A percentile compares a stretch with the other conserved stretches of the same genome.
Evolutionary conservation across 2,113 vertebrate genomes (phyloP).

Genomic region (Helogale parvula): DNA sequence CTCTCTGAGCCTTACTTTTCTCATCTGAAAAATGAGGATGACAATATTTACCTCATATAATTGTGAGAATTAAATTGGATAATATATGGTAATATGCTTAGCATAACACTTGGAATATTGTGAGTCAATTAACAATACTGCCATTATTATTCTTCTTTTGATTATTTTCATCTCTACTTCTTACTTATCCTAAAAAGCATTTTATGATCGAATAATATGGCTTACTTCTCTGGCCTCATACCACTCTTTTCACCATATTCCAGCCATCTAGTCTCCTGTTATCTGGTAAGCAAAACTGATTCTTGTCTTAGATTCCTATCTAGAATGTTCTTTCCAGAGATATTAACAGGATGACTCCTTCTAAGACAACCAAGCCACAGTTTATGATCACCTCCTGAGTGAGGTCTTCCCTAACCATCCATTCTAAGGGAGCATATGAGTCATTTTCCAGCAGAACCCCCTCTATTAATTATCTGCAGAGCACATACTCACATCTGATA

Average conservation of each 20-base stretch:
- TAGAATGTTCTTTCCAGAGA: background rate
- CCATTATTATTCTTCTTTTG: background rate
- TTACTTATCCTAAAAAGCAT: background rate
- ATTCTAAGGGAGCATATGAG: background rate
- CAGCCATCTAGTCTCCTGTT: background rate
- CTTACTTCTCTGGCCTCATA: background rate
- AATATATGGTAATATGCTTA: background rate
- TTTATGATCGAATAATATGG: background rate
- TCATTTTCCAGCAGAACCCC: background rate
- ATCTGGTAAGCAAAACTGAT: background rate
- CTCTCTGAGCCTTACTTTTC: background rate
- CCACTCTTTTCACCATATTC: background rate
- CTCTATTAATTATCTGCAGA: background rate
- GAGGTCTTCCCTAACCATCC: background rate
- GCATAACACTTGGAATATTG: background rate
- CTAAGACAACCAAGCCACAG: background rate
- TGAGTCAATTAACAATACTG: background rate
- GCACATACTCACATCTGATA: background rate
- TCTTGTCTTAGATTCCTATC: background rate
- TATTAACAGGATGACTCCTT: background rate
- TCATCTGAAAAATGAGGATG: background rate
- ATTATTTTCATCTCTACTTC: background rate
- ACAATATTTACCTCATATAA: background rate
- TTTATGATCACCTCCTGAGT: background rate
- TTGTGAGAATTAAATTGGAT: background rate